phyloP scores from a whole-genome alignment of 2,113 vertebrate species.

The Balaenoptera acutorostrata region DNA sequence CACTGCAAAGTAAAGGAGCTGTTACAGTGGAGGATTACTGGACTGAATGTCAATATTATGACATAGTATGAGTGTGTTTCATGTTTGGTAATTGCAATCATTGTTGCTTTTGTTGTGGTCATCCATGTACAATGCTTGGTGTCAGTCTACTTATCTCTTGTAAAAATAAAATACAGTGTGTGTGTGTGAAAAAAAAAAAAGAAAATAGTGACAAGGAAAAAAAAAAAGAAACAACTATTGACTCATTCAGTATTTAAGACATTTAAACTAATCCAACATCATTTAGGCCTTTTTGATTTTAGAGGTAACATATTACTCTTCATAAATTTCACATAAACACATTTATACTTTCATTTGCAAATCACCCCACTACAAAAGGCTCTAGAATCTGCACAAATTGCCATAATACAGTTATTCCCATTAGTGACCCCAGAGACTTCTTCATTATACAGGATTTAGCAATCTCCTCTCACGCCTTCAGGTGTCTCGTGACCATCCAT shows the following conservation, averaged over 20 bases:
- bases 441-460: neutral
- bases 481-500: neutral
- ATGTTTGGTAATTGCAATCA: too few species aligned
- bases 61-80: too few species aligned
- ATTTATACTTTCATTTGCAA: neutral
- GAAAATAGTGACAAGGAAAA: too few species aligned
- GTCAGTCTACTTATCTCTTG: too few species aligned
- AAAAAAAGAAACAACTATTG: neutral
- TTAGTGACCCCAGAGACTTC: neutral
- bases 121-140: too few species aligned
- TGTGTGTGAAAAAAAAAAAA: too few species aligned
- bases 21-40: too few species aligned
- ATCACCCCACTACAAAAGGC: fast-evolving
- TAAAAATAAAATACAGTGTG: too few species aligned
- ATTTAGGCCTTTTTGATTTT: neutral
- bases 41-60: too few species aligned
- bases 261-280: neutral
- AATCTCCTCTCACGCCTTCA: neutral
- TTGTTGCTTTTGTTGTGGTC: too few species aligned
- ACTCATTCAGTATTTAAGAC: neutral
- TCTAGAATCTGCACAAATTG: neutral
- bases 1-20: too few species aligned
- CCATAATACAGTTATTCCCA: too few species aligned
- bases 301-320: neutral
- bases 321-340: neutral